phyloP scores from a whole-genome alignment of 1,140 invertebrate genomes.

The Camponotus floridanus region DNA sequence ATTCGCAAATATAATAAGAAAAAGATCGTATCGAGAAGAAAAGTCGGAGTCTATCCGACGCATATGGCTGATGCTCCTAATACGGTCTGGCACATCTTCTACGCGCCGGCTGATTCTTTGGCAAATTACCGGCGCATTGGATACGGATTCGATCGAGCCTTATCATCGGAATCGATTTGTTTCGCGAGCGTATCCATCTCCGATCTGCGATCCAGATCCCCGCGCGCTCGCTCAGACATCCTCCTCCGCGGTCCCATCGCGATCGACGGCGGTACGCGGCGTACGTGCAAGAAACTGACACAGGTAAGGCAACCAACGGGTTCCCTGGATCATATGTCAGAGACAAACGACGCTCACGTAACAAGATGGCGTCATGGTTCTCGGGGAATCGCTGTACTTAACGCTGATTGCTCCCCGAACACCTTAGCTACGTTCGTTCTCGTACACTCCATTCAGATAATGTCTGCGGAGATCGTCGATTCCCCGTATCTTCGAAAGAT shows the following conservation, averaged over 20 bases:
- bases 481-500: background rate
- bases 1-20: slow-evolving; percentile 20
- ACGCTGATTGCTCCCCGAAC: slow-evolving; percentile 74
- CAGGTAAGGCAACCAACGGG: slow-evolving; percentile 60
- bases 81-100: slow-evolving; percentile 13
- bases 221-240: background rate
- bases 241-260: background rate
- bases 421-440: slow-evolving; percentile 55
- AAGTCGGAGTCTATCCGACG: slow-evolving; percentile 19
- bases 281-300: slow-evolving; percentile 60
- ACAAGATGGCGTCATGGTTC: slow-evolving; percentile 77
- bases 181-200: slow-evolving; percentile 54
- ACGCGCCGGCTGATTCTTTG: slow-evolving; percentile 61
- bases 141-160: slow-evolving; percentile 67
- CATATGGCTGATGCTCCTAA: slow-evolving; percentile 42
- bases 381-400: slow-evolving; percentile 74
- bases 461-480: slow-evolving; percentile 41
- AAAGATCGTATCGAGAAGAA: slow-evolving; percentile 13
- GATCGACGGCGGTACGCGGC: background rate
- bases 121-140: slow-evolving; percentile 67
- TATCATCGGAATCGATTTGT: slow-evolving; percentile 72
- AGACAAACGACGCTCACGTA: slow-evolving; percentile 81
- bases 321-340: slow-evolving; percentile 68
- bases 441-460: slow-evolving; percentile 62
- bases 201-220: slow-evolving; percentile 67